Evolutionary conservation across 64 coral and sea anemone genomes (phyloP).

Genomic region (Trachythela sp.): DNA sequence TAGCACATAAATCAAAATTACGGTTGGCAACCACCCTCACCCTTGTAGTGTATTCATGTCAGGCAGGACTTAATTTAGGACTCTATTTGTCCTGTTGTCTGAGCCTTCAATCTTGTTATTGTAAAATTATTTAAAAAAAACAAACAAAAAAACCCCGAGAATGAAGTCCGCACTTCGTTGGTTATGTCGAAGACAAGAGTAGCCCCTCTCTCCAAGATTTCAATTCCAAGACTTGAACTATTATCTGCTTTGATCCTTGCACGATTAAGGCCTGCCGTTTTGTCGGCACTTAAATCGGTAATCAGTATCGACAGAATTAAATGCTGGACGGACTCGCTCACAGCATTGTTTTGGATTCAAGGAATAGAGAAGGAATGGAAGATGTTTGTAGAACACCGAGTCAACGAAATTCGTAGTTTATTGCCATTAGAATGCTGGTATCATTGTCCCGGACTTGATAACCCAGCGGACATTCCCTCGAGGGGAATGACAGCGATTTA

Average conservation of each 20-base stretch:
- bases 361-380: slow-evolving; percentile 57
- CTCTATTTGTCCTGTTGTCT: too few relatives aligned
- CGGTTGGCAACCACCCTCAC: too few relatives aligned
- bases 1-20: too few relatives aligned
- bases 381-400: slow-evolving; percentile 48
- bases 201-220: slow-evolving; percentile 17
- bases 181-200: slow-evolving; percentile 50
- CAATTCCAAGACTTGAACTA: slow-evolving; percentile 37
- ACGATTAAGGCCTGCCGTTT: slow-evolving; percentile 19
- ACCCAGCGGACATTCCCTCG: slow-evolving; percentile 49
- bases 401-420: slow-evolving; percentile 44
- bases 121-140: too few relatives aligned
- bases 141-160: too few relatives aligned
- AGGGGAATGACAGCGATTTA: slow-evolving; percentile 14
- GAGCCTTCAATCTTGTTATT: not conserved
- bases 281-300: slow-evolving; percentile 14
- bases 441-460: slow-evolving; percentile 40
- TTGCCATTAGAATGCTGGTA: slow-evolving; percentile 34
- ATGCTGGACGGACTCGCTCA: slow-evolving; percentile 44
- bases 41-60: too few relatives aligned
- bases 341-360: slow-evolving; percentile 44
- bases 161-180: slow-evolving; percentile 29
- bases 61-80: too few relatives aligned
- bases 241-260: slow-evolving; percentile 47
- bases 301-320: slow-evolving; percentile 27